Evolutionary conservation across 2,888 invertebrate species (phyloP), one percentile per base, ranked within the genome.

Genomic region (Callosobruchus maculatus): DNA sequence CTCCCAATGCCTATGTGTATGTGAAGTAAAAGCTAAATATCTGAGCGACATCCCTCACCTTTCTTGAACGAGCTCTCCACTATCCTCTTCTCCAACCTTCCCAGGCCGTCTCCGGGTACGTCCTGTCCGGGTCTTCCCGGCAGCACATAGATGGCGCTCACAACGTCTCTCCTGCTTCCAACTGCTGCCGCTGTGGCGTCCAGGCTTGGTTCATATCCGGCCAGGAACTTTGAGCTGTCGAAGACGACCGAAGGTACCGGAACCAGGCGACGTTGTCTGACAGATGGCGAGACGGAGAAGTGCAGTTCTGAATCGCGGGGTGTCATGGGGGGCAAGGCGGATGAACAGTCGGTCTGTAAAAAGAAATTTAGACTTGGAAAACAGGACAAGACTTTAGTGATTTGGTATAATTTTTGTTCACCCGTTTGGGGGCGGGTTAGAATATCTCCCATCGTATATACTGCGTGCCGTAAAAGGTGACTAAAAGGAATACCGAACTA

Each of bases 261-360:
- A 0, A 96, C 92, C 4, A 96, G 88, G 71, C 95, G 91, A 31
- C 94, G 90, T 84, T 95, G 94, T 22, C 95, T 90, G 0, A 94
- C 92, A 7, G 93, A 93, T 0, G 94, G 95, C 68, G 93, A 92
- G 0, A 94, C 95, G 31, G 94, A 95, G 86, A 95, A 96, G 86
- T 95, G 95, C 90, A 95, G 91, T 87, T 96, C 95, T 0, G 95
- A 95, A 81, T 95, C 95, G 71, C 95, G 90, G 22, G 94, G 94
- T 67, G 92, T 91, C 0, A 92, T 92, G 0, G 94, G 94, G 13
- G 49, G 49, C 13, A 49, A 49, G 1, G 92, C 93, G 30, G 89
- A 89, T 0, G 92, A 89, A 85, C 95, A 96, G 82, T 95, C 95
- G 21, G 95, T 95, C 91, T 95, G 90, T 78, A 91, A 91, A 77